Evolutionary conservation across 2,888 invertebrate genomes (phyloP), one percentile per base, ranked within the genome.

Genomic region (Limenitis camilla): DNA sequence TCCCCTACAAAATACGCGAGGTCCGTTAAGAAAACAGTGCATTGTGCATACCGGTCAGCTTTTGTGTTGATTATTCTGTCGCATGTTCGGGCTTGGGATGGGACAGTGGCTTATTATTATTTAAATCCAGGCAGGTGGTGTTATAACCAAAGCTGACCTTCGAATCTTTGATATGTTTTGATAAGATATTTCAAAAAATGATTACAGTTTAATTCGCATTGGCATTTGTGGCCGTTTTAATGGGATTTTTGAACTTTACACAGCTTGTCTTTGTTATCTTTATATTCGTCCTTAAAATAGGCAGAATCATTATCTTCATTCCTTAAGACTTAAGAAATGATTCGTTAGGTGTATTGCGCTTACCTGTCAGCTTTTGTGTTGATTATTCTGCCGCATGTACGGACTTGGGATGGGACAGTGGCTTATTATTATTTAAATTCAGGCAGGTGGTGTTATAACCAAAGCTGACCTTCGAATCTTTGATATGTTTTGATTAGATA

Each of bases 151-250:
- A 70, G 78, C 74, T 85, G 83, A 86, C 84, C 85, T 82, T 77
- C 71, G 56, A 43, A 52, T 53, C 49, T 53, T 46, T 61, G 60
- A 63, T 61, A 8, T 52, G 36, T 40, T 46, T 46, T 19, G 38
- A 11, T 11, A 2, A 19, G 19, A 19, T 19, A 19, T 19, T 2
- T 19, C 65, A 72, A 77, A 81, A 81, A 73, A 80, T 85, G 85
- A 85, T 86, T 82, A 87, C 85, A 87, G 86, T 81, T 80, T 75
- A 78, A n/a, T n/a, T n/a, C n/a, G 86, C 86, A 84, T 81, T 74
- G 76, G 69, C 69, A 67, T 75, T 74, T 78, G 75, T 72, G 69
- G 76, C 76, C 72, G 68, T 69, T 55, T 62, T 69, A 68, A 66
- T 65, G 67, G 70, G 71, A 69, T 73, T 73, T n/a, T n/a, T n/a